Evolutionary conservation across 2,113 vertebrate species (phyloP), one percentile per base, ranked within the genome.

Genomic region (Ciconia stormi): DNA sequence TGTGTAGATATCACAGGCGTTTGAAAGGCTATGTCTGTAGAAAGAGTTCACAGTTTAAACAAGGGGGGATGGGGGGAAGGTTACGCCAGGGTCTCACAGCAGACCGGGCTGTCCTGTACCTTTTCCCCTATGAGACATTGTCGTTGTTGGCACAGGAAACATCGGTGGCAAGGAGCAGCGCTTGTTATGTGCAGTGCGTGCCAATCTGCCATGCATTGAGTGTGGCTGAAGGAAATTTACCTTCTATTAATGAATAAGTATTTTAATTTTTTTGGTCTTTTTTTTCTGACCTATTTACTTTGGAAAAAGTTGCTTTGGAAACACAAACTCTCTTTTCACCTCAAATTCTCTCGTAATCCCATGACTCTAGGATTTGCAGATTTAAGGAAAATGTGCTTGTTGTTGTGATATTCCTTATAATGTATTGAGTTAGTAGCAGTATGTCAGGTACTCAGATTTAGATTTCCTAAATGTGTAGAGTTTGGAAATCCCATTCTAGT

Each of bases 101-200:
- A 80, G 30, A 42, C 5, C 30, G 16, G 50, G 11, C 49, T 84
- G 50, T 58, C 42, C 44, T 70, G 56, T 34, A 38, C 62, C 50
- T 85, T 76, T 59, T 49, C 69, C 16, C 11, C n/a, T 5, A 2
- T 10, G 58, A 29, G 13, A 46, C 3, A 1, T 38, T 26, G 27
- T 44, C 59, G 7, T 22, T 29, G 38, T 52, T 65, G 44, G 38
- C n/a, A 38, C 13, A 22, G 59, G 29, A 52, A 16, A 17, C 7
- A 5, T 11, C 0, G 9, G 34, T 30, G 47, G 15, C 32, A 67
- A 59, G 44, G 34, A 63, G 62, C 61, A 16, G 53, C 18, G 3
- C 32, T 50, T 5, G 0, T 3, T 11, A 16, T 3, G 32, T 18
- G 62, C 3, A 21, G 53, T 21, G 47, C 30, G 10, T 36, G 36